Evolutionary conservation across 2,888 invertebrate species (phyloP).

Genomic region (Eristalis intricaria): DNA sequence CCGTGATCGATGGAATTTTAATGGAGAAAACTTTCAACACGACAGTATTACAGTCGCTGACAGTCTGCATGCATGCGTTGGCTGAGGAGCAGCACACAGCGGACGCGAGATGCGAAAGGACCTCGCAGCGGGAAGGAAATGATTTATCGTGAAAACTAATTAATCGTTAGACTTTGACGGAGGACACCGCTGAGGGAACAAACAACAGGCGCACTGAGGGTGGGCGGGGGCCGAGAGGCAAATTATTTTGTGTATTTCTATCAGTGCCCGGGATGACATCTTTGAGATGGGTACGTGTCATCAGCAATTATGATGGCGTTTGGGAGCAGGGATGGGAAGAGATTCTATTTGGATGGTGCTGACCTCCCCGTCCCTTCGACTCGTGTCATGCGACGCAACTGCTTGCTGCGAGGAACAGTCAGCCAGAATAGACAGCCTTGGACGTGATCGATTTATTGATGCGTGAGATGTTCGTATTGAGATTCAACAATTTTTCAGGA

Average conservation of each 20-base stretch:
- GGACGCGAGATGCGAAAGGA: background rate
- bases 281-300: constrained; percentile 37
- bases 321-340: background rate
- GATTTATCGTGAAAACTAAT: constrained; percentile 64
- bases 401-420: too few species aligned
- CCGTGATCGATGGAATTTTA: constrained; percentile 67
- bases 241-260: background rate
- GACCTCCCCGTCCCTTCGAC: background rate
- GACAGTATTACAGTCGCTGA: constrained; percentile 53
- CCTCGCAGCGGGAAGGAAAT: constrained; percentile 34
- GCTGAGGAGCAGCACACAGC: background rate
- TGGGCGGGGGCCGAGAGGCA: too few species aligned
- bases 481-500: background rate
- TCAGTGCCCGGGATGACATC: constrained; percentile 7
- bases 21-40: constrained; percentile 63
- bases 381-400: too few species aligned
- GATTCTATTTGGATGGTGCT: background rate
- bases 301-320: constrained; percentile 3
- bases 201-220: background rate
- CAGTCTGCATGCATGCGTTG: constrained; percentile 57
- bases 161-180: constrained; percentile 56
- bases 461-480: background rate
- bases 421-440: background rate
- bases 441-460: background rate
- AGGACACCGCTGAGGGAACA: constrained; percentile 2